Conservation (phyloP, 2,797 vertebrate genomes). For the Cetoscarus ocellatus region DNA sequence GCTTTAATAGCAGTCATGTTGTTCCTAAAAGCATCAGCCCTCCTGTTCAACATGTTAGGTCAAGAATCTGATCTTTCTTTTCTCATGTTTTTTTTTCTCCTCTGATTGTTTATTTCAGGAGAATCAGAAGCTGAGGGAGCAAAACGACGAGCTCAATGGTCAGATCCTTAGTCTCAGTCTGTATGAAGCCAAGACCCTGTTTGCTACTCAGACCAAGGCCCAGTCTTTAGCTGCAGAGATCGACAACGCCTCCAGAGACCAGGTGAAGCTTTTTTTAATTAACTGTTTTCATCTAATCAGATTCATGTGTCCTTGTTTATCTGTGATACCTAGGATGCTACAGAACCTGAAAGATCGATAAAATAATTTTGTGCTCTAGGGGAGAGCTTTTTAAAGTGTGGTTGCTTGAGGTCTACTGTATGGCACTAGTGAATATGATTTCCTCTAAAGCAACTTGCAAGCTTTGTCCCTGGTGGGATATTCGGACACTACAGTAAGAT, state of each 20-base stretch:
- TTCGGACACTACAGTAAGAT: no score
- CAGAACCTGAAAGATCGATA: no score
- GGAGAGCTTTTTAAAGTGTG: no score
- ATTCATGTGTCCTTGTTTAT: not conserved
- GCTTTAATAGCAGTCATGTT: constrained; percentile 56
- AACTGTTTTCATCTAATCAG: not conserved
- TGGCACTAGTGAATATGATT: no score
- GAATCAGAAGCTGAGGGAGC: constrained; percentile 95
- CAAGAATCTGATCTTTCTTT: constrained; percentile 6
- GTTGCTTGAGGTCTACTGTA: no score
- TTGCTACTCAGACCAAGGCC: constrained; percentile 96
- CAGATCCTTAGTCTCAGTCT: constrained; percentile 97
- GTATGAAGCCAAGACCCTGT: constrained; percentile 95
- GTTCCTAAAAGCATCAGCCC: not conserved
- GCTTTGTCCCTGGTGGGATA: no score
- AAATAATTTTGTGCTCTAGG: no score
- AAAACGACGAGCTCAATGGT: constrained; percentile 96
- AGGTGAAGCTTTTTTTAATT: constrained; percentile 82
- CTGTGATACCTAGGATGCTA: no score
- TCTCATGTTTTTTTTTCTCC: not conserved
- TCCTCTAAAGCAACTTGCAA: no score
- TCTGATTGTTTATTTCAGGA: constrained; percentile 78
- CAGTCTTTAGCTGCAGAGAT: constrained; percentile 97
- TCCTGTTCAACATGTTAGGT: not conserved
- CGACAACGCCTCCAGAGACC: constrained; percentile 94